These are phyloP conservation scores for Latrodectus geometricus DNA, from an alignment of 1,140 invertebrate genomes.

Conservation along the genomic window DNA sequence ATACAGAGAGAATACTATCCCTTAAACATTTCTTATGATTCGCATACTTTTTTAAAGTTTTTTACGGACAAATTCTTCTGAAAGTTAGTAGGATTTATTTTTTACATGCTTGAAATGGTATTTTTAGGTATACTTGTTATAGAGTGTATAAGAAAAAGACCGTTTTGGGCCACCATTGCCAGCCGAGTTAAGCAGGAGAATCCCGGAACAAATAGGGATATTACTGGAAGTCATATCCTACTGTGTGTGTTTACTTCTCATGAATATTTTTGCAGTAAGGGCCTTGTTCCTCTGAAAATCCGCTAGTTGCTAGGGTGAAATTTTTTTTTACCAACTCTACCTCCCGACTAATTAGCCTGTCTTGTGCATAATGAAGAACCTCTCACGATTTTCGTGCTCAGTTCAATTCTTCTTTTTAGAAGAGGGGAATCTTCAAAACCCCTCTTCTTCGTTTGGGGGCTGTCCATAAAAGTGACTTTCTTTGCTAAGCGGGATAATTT, in stretches of 20 bases:
- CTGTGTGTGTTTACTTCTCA: constrained; percentile 56
- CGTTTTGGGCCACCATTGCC: no score
- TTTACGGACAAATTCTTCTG: no score
- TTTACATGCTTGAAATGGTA: no score
- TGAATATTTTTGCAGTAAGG: constrained; percentile 61
- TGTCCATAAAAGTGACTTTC: constrained; percentile 40
- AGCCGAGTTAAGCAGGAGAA: background rate
- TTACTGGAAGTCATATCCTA: constrained; percentile 55
- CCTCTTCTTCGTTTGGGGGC: constrained; percentile 47
- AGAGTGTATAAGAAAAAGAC: no score
- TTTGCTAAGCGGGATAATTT: background rate
- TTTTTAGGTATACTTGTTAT: no score
- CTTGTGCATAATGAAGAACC: constrained; percentile 62
- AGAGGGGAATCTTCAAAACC: constrained; percentile 47
- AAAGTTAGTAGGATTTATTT: no score
- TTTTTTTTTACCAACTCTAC: constrained; percentile 34
- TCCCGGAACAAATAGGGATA: constrained; percentile 48
- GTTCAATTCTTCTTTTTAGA: constrained; percentile 46
- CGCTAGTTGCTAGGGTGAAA: constrained; percentile 38
- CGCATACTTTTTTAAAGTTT: no score
- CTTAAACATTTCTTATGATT: no score
- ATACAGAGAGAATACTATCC: no score
- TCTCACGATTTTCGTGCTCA: constrained; percentile 61
- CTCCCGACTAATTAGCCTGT: constrained; percentile 58
- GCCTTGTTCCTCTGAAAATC: constrained; percentile 39